phyloP scores from a whole-genome alignment of 2,797 vertebrate genomes.

The Coranthus polyacanthus region DNA sequence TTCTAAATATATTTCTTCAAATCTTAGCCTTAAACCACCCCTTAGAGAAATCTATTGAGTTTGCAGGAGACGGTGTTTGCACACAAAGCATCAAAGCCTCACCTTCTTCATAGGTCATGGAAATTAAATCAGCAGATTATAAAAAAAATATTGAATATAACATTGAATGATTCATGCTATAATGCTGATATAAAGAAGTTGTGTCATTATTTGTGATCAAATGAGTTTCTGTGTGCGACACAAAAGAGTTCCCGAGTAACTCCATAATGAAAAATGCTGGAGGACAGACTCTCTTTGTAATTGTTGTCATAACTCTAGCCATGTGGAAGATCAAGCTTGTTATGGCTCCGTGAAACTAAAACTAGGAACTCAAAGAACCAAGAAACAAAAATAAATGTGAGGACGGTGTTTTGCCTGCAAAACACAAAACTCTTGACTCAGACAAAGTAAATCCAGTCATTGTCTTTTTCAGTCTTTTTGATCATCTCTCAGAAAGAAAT shows the following conservation, averaged over 20 bases:
- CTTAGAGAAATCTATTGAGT: slow-evolving; percentile 16
- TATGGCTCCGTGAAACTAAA: slow-evolving; percentile 29
- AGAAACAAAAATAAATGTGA: slow-evolving; percentile 5
- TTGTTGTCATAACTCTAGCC: slow-evolving; percentile 41
- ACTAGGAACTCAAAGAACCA: slow-evolving; percentile 21
- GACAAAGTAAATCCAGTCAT: slow-evolving; percentile 26
- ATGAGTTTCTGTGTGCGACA: slow-evolving; percentile 3
- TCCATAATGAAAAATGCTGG: slow-evolving; percentile 33
- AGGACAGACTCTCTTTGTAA: slow-evolving; percentile 28
- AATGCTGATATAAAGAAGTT: slow-evolving; percentile 18
- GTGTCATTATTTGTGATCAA: background rate
- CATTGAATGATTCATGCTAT: slow-evolving; percentile 4
- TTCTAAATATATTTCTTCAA: slow-evolving; percentile 43
- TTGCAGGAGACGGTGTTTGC: no score
- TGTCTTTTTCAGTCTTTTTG: slow-evolving; percentile 28
- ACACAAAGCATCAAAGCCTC: slow-evolving; percentile 42
- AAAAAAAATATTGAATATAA: no score
- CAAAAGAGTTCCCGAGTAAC: slow-evolving; percentile 10
- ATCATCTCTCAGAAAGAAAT: slow-evolving; percentile 20
- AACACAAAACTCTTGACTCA: slow-evolving; percentile 6
- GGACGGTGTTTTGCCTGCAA: slow-evolving; percentile 15
- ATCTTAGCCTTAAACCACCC: background rate
- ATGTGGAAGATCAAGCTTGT: slow-evolving; percentile 53
- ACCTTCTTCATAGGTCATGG: slow-evolving; percentile 21
- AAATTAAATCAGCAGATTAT: slow-evolving; percentile 42